These are phyloP conservation scores for Lasiommata megera DNA, from an alignment of 2,888 invertebrate species.

Conservation along the genomic window DNA sequence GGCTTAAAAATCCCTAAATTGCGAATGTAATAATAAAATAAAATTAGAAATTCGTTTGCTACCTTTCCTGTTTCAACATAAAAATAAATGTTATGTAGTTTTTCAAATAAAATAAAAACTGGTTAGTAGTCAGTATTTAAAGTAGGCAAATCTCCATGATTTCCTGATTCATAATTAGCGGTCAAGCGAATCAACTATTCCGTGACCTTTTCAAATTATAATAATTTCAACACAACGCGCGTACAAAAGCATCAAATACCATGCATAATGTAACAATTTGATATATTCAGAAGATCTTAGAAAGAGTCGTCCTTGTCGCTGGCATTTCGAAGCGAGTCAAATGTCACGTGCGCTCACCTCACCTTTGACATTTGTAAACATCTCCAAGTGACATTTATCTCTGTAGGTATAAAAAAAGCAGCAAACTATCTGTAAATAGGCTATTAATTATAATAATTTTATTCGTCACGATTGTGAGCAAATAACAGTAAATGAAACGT, in stretches of 20 bases:
- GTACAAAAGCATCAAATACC: conserved; percentile 70
- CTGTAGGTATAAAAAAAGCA: conserved; percentile 47
- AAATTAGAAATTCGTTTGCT: not conserved
- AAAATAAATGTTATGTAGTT: not conserved
- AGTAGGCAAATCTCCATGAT: conserved; percentile 35
- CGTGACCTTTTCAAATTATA: conserved; percentile 68
- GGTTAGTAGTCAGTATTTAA: conserved; percentile 23
- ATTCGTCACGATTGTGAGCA: not conserved
- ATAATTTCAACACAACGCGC: conserved; percentile 67
- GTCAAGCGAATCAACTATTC: conserved; percentile 74
- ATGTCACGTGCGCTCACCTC: conserved; percentile 73
- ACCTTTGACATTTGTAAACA: conserved; percentile 68
- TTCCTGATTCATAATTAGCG: conserved; percentile 57
- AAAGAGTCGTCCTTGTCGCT: conserved; percentile 80
- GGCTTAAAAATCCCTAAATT: not conserved
- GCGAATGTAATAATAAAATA: not conserved
- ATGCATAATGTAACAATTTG: conserved; percentile 68
- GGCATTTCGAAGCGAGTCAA: conserved; percentile 75
- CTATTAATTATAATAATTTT: conserved; percentile 18
- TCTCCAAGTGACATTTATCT: conserved; percentile 65
- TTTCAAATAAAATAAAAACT: conserved; percentile 7
- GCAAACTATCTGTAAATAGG: conserved; percentile 34
- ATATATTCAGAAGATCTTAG: conserved; percentile 67
- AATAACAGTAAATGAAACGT: not conserved
- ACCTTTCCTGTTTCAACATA: not conserved